A percentile compares a stretch with the other conserved stretches of the same genome.
Conservation (phyloP, 2,888 invertebrate genomes). For the Balanococcus diminutus region DNA sequence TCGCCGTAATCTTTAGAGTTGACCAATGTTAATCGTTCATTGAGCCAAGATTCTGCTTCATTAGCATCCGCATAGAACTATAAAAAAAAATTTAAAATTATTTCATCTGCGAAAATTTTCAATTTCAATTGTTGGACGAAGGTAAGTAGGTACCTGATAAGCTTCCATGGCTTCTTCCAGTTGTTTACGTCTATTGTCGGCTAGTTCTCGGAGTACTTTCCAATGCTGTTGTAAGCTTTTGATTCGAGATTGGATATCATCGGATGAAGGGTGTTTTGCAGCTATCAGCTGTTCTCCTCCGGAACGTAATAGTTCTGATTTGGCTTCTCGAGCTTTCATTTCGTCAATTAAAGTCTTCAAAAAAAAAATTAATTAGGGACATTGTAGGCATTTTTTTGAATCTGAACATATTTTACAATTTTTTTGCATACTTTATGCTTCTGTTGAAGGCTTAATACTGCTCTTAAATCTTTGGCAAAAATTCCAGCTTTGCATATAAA, state of each 20-base stretch:
- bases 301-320: slow-evolving; percentile 73
- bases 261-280: slow-evolving; percentile 80
- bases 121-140: background rate
- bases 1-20: slow-evolving; percentile 88
- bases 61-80: slow-evolving; percentile 96
- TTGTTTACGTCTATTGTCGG: slow-evolving; percentile 74
- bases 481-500: slow-evolving; percentile 91
- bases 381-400: background rate
- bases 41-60: slow-evolving; percentile 96
- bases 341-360: slow-evolving; percentile 73
- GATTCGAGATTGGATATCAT: slow-evolving; percentile 81
- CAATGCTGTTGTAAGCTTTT: slow-evolving; percentile 82
- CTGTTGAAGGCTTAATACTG: slow-evolving; percentile 85
- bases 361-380: background rate
- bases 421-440: slow-evolving; percentile 82
- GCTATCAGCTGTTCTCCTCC: slow-evolving; percentile 76
- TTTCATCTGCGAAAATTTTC: background rate
- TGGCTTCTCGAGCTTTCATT: slow-evolving; percentile 77
- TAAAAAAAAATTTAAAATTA: background rate
- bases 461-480: slow-evolving; percentile 89
- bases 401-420: background rate
- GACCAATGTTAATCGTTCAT: slow-evolving; percentile 91
- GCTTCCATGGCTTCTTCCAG: slow-evolving; percentile 89
- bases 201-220: slow-evolving; percentile 84
- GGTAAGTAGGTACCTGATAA: slow-evolving; percentile 74